These are phyloP conservation scores for Hemicrepidius hirtus DNA, from an alignment of 2,888 invertebrate genomes.

Conservation along the genomic window DNA sequence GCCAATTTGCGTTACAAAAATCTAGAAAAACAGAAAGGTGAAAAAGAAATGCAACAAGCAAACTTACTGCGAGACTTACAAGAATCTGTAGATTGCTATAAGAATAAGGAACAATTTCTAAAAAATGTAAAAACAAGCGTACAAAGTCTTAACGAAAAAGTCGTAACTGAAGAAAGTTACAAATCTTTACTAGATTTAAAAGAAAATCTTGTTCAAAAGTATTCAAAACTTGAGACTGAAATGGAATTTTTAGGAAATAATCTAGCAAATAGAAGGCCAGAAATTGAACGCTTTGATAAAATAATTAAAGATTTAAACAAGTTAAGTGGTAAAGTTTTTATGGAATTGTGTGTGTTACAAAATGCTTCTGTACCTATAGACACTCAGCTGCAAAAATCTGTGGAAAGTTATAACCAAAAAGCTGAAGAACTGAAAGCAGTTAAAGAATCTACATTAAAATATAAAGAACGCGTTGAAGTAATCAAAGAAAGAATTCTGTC, in stretches of 20 bases:
- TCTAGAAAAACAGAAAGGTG: not conserved
- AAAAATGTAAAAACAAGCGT: slow-evolving; percentile 20
- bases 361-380: not conserved
- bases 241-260: slow-evolving; percentile 1
- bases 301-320: not conserved
- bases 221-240: not conserved
- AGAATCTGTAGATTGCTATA: not conserved
- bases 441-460: slow-evolving; percentile 4
- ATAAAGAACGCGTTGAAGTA: not conserved
- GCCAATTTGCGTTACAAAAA: not conserved
- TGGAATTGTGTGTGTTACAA: not conserved
- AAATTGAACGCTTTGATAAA: slow-evolving; percentile 17
- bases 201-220: slow-evolving; percentile 3
- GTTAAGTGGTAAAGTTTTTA: not conserved
- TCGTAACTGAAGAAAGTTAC: slow-evolving; percentile 21
- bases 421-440: not conserved
- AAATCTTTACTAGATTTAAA: slow-evolving; percentile 15
- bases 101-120: slow-evolving; percentile 22
- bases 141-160: slow-evolving; percentile 24
- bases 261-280: slow-evolving; percentile 10
- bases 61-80: slow-evolving; percentile 2
- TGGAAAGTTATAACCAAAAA: slow-evolving; percentile 6
- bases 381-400: not conserved
- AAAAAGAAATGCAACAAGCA: not conserved
- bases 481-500: not conserved